Conservation (phyloP, 1,140 invertebrate species). For the Hylaeus volcanicus region DNA sequence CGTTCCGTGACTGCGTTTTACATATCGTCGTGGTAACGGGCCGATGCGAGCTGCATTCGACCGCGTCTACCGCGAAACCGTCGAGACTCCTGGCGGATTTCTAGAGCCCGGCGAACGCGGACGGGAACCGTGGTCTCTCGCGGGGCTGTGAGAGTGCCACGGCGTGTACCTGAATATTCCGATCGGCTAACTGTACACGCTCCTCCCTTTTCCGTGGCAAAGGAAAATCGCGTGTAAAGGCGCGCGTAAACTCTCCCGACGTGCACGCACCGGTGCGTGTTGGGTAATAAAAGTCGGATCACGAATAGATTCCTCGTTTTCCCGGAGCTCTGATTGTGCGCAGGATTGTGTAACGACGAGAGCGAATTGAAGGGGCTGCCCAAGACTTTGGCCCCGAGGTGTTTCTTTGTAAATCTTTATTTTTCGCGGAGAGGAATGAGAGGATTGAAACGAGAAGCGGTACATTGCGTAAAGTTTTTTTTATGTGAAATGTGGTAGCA, state of each 20-base stretch:
- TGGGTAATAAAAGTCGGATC: not conserved
- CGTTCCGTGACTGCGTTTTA: slow-evolving; percentile 50
- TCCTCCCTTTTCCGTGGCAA: not conserved
- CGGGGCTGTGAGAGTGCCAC: not conserved
- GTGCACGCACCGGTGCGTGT: not conserved
- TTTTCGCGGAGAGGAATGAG: no score
- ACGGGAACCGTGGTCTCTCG: not conserved
- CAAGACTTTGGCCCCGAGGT: no score
- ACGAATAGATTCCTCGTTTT: not conserved
- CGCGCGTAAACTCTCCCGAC: not conserved
- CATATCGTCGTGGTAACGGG: slow-evolving; percentile 47
- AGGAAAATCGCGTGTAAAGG: not conserved
- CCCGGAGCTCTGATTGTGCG: not conserved
- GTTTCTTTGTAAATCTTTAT: no score
- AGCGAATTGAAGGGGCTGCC: no score
- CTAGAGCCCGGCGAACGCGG: not conserved
- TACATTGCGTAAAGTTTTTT: no score
- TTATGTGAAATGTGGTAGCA: no score
- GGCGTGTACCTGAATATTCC: slow-evolving; percentile 38
- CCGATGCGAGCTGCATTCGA: slow-evolving; percentile 47
- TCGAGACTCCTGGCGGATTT: not conserved
- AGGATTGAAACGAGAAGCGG: no score
- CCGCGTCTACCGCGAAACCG: slow-evolving; percentile 17
- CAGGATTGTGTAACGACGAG: no score
- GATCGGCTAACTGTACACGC: slow-evolving; percentile 30